Percentiles rank a stretch among this genome's conserved stretches.
These are phyloP conservation scores for Phalacrocorax aristotelis DNA, from an alignment of 2,113 vertebrate species.

Conservation along the genomic window DNA sequence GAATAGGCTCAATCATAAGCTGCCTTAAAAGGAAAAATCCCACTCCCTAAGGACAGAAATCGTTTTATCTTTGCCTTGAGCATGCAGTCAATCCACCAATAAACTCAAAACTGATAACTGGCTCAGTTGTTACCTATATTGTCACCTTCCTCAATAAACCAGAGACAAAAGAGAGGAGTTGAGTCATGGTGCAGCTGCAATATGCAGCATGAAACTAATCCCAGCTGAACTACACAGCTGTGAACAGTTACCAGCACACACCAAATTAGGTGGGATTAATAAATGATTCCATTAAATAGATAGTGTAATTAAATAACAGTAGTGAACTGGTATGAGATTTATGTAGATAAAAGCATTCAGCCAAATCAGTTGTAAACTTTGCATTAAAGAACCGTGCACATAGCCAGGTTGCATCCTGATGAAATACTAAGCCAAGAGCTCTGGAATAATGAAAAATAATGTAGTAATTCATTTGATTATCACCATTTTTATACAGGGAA, in stretches of 20 bases:
- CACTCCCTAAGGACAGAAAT: not conserved
- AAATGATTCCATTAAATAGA: conserved; percentile 73
- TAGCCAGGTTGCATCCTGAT: not conserved
- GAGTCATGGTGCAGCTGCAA: conserved; percentile 51
- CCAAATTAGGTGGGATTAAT: conserved; percentile 86
- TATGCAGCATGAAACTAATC: conserved; percentile 51
- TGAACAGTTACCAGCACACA: conserved; percentile 46
- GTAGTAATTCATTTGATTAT: not conserved
- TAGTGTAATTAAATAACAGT: conserved; percentile 88
- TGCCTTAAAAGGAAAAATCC: not conserved
- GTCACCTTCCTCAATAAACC: conserved; percentile 27
- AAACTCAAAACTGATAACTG: not conserved
- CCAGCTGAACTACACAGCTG: conserved; percentile 57
- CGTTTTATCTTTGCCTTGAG: not conserved
- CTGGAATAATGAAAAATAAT: not conserved
- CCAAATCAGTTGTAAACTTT: conserved; percentile 62
- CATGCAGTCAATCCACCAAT: conserved; percentile 56
- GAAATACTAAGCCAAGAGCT: not conserved
- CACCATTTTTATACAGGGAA: not conserved
- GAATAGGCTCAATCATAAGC: not conserved
- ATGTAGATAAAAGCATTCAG: conserved; percentile 75
- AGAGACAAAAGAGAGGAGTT: conserved; percentile 42
- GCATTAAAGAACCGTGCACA: not conserved
- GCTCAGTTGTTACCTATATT: conserved; percentile 17
- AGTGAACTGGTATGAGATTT: conserved; percentile 83